Evolutionary conservation across 1,140 invertebrate genomes (phyloP).

Genomic region (Saxidomus purpurata): DNA sequence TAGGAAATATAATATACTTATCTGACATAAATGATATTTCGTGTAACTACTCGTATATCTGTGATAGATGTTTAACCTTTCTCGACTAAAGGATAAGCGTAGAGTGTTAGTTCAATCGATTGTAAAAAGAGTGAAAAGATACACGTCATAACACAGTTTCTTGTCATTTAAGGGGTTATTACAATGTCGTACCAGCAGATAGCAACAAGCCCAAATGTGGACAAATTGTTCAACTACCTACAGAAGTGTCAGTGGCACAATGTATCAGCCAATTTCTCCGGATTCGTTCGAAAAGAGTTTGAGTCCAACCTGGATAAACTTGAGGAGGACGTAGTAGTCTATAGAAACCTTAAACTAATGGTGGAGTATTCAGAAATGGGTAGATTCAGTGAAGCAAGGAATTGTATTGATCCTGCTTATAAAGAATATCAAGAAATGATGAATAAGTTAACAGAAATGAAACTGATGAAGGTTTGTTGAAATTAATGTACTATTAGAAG

Average conservation of each 20-base stretch:
- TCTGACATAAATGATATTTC: too few species aligned
- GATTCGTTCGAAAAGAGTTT: conserved; percentile 54
- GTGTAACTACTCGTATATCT: too few species aligned
- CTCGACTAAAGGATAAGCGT: too few species aligned
- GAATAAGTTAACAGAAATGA: conserved; percentile 14
- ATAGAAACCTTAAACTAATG: conserved; percentile 31
- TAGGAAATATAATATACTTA: too few species aligned
- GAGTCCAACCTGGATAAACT: conserved; percentile 24
- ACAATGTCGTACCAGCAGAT: neutral
- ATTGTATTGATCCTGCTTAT: neutral
- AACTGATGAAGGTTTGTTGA: conserved; percentile 29
- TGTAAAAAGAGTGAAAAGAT: too few species aligned
- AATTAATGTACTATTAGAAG: too few species aligned
- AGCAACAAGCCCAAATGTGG: conserved; percentile 40
- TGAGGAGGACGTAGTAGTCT: conserved; percentile 16
- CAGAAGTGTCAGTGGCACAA: conserved; percentile 59
- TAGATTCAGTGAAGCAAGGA: conserved; percentile 46
- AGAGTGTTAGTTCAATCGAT: too few species aligned
- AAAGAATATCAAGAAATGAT: conserved; percentile 29
- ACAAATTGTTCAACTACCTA: conserved; percentile 45
- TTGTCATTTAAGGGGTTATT: neutral
- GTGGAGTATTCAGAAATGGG: conserved; percentile 60
- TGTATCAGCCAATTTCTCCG: conserved; percentile 46
- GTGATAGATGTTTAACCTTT: too few species aligned
- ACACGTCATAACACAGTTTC: too few species aligned